A percentile compares a stretch with the other conserved stretches of the same genome.
phyloP scores from a whole-genome alignment of 2,888 invertebrate genomes.

The Neoaliturus tenellus region DNA sequence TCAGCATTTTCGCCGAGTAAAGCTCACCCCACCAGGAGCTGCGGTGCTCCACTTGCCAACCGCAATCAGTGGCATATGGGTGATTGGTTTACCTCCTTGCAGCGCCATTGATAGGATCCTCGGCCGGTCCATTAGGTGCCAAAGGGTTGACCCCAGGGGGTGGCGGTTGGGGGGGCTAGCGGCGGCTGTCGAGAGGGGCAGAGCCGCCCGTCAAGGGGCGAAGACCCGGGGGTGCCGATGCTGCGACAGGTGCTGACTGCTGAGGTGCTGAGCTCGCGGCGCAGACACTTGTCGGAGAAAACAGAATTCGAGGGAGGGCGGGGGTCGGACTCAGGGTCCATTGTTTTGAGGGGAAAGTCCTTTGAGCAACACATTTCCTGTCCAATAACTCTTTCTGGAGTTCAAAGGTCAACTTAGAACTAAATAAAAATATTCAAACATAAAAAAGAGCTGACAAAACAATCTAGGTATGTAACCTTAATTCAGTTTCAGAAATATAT shows the following conservation, averaged over 20 bases:
- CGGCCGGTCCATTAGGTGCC: constrained; percentile 21
- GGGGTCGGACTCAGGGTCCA: neutral
- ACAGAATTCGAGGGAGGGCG: neutral
- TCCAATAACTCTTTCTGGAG: too few relatives aligned
- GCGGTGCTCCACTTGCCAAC: neutral
- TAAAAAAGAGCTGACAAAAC: too few relatives aligned
- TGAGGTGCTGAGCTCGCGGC: neutral
- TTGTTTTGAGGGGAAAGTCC: too few relatives aligned
- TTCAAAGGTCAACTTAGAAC: too few relatives aligned
- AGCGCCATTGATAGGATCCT: constrained; percentile 1
- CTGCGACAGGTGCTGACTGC: neutral
- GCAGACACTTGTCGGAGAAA: neutral
- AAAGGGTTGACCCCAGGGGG: neutral
- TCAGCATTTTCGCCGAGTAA: too few relatives aligned
- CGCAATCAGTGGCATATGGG: neutral
- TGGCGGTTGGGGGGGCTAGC: neutral
- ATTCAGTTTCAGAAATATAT: too few relatives aligned
- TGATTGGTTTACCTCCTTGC: neutral
- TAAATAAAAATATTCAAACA: too few relatives aligned
- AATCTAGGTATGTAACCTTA: too few relatives aligned
- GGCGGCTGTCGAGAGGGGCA: constrained; percentile 18
- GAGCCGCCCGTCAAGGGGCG: constrained; percentile 2
- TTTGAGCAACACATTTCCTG: too few relatives aligned
- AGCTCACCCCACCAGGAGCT: neutral
- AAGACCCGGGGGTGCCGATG: neutral